Conservation (phyloP, 2,888 invertebrate species). For the Ceramica pisi region DNA sequence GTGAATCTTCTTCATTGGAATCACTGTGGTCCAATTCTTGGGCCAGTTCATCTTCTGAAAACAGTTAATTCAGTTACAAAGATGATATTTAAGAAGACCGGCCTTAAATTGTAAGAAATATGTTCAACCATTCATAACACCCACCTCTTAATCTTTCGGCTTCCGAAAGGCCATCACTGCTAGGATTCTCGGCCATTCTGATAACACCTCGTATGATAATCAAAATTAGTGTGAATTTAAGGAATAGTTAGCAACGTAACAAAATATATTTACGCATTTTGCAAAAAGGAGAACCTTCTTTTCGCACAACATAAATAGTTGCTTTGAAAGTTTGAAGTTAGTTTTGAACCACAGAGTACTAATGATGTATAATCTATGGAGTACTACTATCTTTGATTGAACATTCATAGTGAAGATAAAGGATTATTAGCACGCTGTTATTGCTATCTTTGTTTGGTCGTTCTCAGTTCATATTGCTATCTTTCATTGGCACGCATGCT, state of each 20-base stretch:
- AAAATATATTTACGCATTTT: constrained; percentile 63
- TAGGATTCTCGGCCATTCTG: constrained; percentile 82
- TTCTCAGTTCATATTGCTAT: constrained; percentile 10
- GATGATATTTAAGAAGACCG: neutral
- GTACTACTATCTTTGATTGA: too few relatives aligned
- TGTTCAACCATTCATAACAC: constrained; percentile 12
- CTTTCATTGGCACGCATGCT: constrained; percentile 11
- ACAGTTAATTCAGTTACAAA: constrained; percentile 9
- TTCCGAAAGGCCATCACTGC: constrained; percentile 82
- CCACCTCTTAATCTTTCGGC: constrained; percentile 84
- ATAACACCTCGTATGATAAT: constrained; percentile 2
- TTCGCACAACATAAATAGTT: neutral
- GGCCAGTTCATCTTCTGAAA: constrained; percentile 86
- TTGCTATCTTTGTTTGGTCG: constrained; percentile 23
- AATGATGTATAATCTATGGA: too few relatives aligned
- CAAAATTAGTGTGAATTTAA: neutral
- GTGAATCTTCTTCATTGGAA: constrained; percentile 87
- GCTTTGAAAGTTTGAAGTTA: too few relatives aligned
- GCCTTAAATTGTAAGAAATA: neutral
- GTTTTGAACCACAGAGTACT: too few relatives aligned
- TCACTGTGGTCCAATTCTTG: constrained; percentile 88
- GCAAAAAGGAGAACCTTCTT: neutral
- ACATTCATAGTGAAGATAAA: too few relatives aligned
- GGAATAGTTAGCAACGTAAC: neutral
- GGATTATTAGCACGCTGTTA: neutral